Percentiles rank a stretch among this genome's conserved stretches.
phyloP scores from a whole-genome alignment of 2,113 vertebrate species.

The Uria aalge region DNA sequence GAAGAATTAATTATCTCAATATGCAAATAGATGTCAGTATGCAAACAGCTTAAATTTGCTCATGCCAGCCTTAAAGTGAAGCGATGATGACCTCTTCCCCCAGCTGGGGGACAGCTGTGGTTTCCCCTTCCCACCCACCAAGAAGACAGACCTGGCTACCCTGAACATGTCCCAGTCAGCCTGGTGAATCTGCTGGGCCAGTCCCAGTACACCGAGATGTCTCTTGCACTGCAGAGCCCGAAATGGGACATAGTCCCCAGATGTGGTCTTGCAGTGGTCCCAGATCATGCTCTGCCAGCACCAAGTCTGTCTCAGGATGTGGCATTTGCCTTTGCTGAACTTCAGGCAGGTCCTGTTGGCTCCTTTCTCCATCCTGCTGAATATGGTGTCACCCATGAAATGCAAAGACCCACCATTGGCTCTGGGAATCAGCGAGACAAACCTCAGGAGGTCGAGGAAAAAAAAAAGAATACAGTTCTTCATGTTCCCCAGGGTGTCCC shows the following conservation, averaged over 20 bases:
- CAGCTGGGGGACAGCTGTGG: neutral
- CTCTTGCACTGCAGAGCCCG: neutral
- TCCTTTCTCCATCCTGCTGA: neutral
- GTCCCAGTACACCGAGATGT: neutral
- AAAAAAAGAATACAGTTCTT: neutral
- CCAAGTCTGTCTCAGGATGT: neutral
- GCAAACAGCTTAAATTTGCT: neutral
- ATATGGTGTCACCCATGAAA: neutral
- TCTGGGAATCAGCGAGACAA: neutral
- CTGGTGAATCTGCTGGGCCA: neutral
- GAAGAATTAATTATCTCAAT: neutral
- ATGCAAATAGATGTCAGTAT: neutral
- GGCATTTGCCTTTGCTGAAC: neutral
- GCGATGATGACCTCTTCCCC: neutral
- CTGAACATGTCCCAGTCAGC: neutral
- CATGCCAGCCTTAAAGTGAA: neutral
- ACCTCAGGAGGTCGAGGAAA: neutral
- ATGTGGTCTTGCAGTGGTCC: neutral
- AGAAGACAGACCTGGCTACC: neutral
- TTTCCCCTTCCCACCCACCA: neutral
- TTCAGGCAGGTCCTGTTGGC: neutral
- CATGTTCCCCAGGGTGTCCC: neutral
- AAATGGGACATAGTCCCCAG: neutral
- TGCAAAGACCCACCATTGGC: neutral
- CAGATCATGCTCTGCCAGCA: neutral